Evolutionary conservation across 2,797 vertebrate species (phyloP), one percentile per base, ranked within the genome.

Genomic region (Toxotes lorentzi): DNA sequence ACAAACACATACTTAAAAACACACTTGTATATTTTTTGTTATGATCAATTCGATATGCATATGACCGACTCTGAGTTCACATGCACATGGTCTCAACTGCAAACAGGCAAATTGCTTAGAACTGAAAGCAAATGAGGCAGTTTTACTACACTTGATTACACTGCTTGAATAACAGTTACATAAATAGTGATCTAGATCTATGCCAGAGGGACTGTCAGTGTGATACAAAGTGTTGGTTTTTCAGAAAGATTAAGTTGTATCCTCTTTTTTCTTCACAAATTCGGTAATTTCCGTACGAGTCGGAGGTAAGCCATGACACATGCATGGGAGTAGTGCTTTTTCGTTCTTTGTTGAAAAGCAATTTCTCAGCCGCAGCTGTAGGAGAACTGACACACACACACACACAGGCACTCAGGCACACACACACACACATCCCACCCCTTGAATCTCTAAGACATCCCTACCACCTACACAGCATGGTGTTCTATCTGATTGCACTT

Each of bases 101-200:
- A 90, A 81, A 91, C 87, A 82, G 85, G 86, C 84, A 83, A 30
- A 81, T 50, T 57, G 86, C 84, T 30, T 30, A 84, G 74, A 77
- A 87, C 58, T 67, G 75, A 90, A 74, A 86, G 84, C 79, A 88
- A 89, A 87, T 74, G 83, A 87, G 72, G 86, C 65, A 0, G 5
- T 70, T 82, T 85, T 69, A 88, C 85, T 70, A 88, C 83, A 88
- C 75, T 86, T 81, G 76, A 90, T 90, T 90, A 90, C 85, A 75
- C 90, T 83, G 86, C 88, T 85, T 86, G 73, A 86, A 89, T 86
- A 89, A 88, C 83, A 80, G 87, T 91, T 89, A 90, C 86, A 90
- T 88, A 89, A 91, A 91, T 82, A 86, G 88, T 89, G 86, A 92
- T 78, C 84, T 81, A 88, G 76, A 86, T 88, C 76, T 84, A 91